A percentile compares a stretch with the other conserved stretches of the same genome.
Evolutionary conservation across 2,113 vertebrate species (phyloP).

Genomic region (Carassius carassius): DNA sequence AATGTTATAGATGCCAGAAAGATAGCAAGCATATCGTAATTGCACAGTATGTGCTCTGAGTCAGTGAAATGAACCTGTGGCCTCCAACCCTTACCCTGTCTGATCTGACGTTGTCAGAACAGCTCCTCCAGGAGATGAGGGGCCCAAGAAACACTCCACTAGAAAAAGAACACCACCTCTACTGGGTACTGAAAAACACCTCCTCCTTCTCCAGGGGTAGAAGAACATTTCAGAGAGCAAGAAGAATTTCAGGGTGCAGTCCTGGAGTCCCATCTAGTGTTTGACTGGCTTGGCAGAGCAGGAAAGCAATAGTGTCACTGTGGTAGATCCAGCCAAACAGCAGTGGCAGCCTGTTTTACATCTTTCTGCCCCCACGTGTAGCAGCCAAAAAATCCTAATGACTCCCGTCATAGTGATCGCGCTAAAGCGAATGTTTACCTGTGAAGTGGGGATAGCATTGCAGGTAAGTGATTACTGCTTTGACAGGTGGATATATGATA

Average conservation of each 20-base stretch:
- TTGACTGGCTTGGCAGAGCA: conserved; percentile 61
- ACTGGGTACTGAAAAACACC: neutral
- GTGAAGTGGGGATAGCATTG: neutral
- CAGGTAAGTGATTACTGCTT: conserved; percentile 12
- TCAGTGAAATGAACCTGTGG: neutral
- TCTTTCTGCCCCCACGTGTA: neutral
- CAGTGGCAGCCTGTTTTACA: conserved; percentile 36
- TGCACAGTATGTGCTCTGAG: conserved; percentile 1
- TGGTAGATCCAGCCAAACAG: conserved; percentile 65
- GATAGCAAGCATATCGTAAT: neutral
- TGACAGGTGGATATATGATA: neutral
- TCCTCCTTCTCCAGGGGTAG: neutral
- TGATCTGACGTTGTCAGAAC: neutral
- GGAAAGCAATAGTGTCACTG: conserved; percentile 61
- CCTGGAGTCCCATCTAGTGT: conserved; percentile 70
- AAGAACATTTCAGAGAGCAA: neutral
- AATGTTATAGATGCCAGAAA: conserved; percentile 12
- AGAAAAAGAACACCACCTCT: neutral
- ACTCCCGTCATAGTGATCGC: conserved; percentile 37
- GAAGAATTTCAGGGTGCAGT: conserved; percentile 39
- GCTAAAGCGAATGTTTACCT: conserved; percentile 49
- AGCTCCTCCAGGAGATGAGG: neutral
- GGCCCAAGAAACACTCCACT: neutral
- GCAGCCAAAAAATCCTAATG: conserved; percentile 36
- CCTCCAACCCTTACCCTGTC: neutral